Base-by-base conservation (phyloP, 2,888 invertebrate species). In the Heteromurus nitidus region DNA sequence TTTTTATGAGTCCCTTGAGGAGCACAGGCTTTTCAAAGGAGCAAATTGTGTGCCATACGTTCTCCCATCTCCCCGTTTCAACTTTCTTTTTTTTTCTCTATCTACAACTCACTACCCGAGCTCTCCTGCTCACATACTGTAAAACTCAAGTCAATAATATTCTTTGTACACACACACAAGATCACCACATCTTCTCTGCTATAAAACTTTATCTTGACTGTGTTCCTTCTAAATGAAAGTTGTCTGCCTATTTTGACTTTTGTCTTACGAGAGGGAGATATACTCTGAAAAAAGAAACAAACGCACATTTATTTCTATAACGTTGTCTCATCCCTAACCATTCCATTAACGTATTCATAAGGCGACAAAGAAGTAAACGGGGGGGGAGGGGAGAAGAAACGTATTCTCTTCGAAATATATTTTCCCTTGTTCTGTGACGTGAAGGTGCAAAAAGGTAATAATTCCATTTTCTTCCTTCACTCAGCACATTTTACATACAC, bases 31-130 rank as follows among this genome's bases (percentile, higher is more conserved):
- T 82, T 80, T 80, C 72, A 75, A 82, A 83, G 84, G 82, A 85
- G 85, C 85, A 86, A 86, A 86, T 86, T 86, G 86, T 86, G 83
- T 84, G 85, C 84, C 86, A 86, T 86, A 85, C 84, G 85, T 85
- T 85, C 85, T 81, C 85, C 82, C 76, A 82, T 86, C 83, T 82
- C 55, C 83, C 82, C 73, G 73, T 81, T 85, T 85, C 83, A 86
- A 85, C 84, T 85, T 86, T 85, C 85, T 85, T 85, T 86, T 85
- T 86, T 85, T 84, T 85, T 85, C 85, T 84, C 85, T 82, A 72
- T 70, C 68, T 67, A 58, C 42, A 47, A 11, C 60, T 65, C 30
- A 36, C 42, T 26, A 73, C n/a, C n/a, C n/a, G n/a, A n/a, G n/a
- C n/a, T n/a, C n/a, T n/a, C n/a, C n/a, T n/a, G n/a, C n/a, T n/a